Percentiles rank a stretch among this genome's conserved stretches.
These are phyloP conservation scores for Caenorhabditis wallacei DNA, from an alignment of 2,888 invertebrate species.

Conservation along the genomic window DNA sequence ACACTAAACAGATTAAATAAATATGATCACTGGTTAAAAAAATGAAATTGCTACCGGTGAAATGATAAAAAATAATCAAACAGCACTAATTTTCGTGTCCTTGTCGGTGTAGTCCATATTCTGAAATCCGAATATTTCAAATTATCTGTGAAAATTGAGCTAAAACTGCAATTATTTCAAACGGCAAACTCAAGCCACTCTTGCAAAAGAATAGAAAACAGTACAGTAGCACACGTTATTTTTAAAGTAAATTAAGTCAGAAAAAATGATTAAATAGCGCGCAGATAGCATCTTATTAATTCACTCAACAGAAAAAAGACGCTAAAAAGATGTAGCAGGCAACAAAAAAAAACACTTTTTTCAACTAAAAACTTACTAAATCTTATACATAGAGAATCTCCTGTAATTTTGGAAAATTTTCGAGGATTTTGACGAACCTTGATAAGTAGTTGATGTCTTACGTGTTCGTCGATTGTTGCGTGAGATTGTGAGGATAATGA, in stretches of 20 bases:
- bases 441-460: conserved; percentile 61
- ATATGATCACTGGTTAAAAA: neutral
- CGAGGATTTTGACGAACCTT: conserved; percentile 56
- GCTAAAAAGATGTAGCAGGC: conserved; percentile 35
- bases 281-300: neutral
- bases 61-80: conserved; percentile 20
- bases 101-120: conserved; percentile 58
- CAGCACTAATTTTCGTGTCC: conserved; percentile 53
- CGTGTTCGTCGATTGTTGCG: conserved; percentile 60
- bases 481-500: conserved; percentile 62
- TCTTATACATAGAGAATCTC: conserved; percentile 64
- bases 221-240: conserved; percentile 28
- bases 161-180: conserved; percentile 5
- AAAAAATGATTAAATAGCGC: conserved; percentile 1
- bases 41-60: neutral
- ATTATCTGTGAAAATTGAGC: neutral
- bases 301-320: neutral
- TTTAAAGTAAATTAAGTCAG: neutral
- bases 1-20: neutral
- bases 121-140: conserved; percentile 32
- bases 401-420: conserved; percentile 41
- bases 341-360: neutral
- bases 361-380: conserved; percentile 28
- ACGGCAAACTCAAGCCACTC: conserved; percentile 42
- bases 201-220: conserved; percentile 38